Evolutionary conservation across 2,888 invertebrate genomes (phyloP).

Genomic region (Pristionchus japonicus): DNA sequence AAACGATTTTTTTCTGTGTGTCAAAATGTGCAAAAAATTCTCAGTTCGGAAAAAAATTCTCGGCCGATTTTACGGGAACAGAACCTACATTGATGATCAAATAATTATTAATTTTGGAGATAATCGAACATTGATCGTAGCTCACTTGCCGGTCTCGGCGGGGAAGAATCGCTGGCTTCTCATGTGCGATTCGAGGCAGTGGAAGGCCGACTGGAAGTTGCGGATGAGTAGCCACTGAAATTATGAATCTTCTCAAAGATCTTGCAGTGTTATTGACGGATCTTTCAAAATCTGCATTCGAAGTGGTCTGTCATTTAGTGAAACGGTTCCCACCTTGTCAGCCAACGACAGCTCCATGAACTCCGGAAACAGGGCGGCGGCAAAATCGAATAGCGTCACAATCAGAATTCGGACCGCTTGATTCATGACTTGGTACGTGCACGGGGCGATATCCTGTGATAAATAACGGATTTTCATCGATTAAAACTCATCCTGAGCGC

Average conservation of each 20-base stretch:
- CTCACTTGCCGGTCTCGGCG: background rate
- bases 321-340: background rate
- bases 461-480: too few relatives aligned
- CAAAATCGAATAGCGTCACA: constrained; percentile 1
- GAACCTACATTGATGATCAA: too few relatives aligned
- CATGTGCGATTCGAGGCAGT: constrained; percentile 30
- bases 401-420: background rate
- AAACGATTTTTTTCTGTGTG: too few relatives aligned
- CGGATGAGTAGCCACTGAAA: constrained; percentile 28
- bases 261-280: too few relatives aligned
- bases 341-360: background rate
- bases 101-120: background rate
- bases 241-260: background rate
- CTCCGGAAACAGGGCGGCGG: background rate
- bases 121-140: background rate
- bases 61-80: too few relatives aligned
- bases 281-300: too few relatives aligned
- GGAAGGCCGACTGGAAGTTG: constrained; percentile 1
- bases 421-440: constrained; percentile 37
- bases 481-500: too few relatives aligned
- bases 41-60: too few relatives aligned
- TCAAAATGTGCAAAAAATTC: too few relatives aligned
- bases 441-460: background rate
- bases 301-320: too few relatives aligned
- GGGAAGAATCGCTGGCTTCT: background rate